phyloP scores from a whole-genome alignment of 2,888 invertebrate genomes.

The Antitype chi region DNA sequence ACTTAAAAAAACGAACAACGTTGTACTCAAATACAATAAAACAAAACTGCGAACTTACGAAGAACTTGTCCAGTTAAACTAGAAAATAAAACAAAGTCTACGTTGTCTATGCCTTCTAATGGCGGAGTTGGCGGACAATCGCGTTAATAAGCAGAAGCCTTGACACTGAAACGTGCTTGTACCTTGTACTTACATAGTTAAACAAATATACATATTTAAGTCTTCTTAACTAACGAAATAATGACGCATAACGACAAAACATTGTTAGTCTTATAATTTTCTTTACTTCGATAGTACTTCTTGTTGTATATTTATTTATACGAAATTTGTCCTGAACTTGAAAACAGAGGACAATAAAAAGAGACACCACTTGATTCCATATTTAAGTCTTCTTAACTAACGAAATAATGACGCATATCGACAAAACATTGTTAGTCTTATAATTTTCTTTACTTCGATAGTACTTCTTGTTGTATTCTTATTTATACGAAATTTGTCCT shows the following conservation, averaged over 20 bases:
- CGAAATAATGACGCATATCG: slow-evolving; percentile 26
- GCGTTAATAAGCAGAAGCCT: slow-evolving; percentile 47
- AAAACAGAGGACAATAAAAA: background rate
- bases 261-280: slow-evolving; percentile 12
- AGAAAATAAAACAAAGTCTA: slow-evolving; percentile 6
- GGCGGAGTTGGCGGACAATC: slow-evolving; percentile 24
- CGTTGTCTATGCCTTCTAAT: slow-evolving; percentile 22
- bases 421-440: slow-evolving; percentile 14
- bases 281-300: background rate
- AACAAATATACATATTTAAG: slow-evolving; percentile 31
- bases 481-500: background rate
- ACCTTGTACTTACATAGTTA: slow-evolving; percentile 37
- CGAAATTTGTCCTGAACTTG: background rate
- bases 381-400: slow-evolving; percentile 42
- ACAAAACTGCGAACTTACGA: background rate
- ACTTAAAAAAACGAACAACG: slow-evolving; percentile 1
- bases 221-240: slow-evolving; percentile 42
- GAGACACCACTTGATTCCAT: too few species aligned
- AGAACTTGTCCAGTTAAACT: background rate
- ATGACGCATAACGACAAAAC: slow-evolving; percentile 13
- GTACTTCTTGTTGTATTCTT: background rate
- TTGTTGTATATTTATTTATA: slow-evolving; percentile 11
- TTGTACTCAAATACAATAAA: background rate
- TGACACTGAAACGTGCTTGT: slow-evolving; percentile 60
- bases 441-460: slow-evolving; percentile 7